phyloP scores from a whole-genome alignment of 1,140 invertebrate genomes.

The Calephelis virginiensis region DNA sequence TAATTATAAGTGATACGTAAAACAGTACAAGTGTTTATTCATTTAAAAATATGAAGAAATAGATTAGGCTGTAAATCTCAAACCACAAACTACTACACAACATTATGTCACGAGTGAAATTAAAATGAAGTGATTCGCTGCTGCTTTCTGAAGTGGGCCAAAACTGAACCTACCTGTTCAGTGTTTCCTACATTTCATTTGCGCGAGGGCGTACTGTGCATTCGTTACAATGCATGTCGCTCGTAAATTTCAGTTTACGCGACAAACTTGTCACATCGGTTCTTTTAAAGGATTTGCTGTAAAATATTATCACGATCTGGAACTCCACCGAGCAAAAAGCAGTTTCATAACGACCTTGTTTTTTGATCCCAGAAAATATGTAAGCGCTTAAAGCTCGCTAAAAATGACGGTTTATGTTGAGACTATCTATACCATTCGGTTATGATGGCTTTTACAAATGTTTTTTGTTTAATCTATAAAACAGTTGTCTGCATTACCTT shows the following conservation, averaged over 20 bases:
- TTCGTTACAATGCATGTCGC: conserved; percentile 22
- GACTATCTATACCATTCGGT: neutral
- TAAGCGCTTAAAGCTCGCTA: neutral
- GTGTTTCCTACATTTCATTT: conserved; percentile 17
- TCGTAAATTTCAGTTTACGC: conserved; percentile 23
- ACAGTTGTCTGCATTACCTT: too few relatives aligned
- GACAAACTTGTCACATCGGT: conserved; percentile 24
- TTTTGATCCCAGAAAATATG: conserved; percentile 8
- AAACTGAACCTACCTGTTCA: neutral
- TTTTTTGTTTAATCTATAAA: neutral
- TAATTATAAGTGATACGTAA: too few relatives aligned
- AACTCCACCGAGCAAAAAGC: neutral
- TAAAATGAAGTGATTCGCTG: too few relatives aligned
- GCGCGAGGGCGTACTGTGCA: neutral
- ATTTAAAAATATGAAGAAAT: too few relatives aligned
- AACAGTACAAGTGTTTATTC: too few relatives aligned
- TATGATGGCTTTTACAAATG: neutral
- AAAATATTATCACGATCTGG: conserved; percentile 22
- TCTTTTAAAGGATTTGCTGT: conserved; percentile 20
- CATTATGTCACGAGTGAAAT: too few relatives aligned
- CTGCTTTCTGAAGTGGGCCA: neutral
- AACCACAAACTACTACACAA: too few relatives aligned
- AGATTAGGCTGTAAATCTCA: too few relatives aligned
- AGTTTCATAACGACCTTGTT: neutral
- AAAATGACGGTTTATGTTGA: neutral